These are phyloP conservation scores for Melanotaenia maccullochi DNA, from an alignment of 2,797 vertebrate species.

Conservation along the genomic window DNA sequence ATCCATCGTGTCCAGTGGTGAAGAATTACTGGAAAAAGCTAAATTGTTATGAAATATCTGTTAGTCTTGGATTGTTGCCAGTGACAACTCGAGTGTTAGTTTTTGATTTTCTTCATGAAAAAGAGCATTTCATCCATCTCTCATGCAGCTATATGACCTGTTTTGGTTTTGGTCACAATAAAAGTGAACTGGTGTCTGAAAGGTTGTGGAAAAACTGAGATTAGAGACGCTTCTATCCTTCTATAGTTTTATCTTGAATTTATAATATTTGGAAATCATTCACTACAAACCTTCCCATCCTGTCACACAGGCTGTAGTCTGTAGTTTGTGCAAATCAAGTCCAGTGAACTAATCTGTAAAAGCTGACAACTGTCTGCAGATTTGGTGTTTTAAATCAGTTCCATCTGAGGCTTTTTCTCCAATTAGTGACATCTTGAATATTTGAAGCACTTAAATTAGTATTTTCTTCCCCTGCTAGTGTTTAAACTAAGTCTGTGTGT, in stretches of 20 bases:
- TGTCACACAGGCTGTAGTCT: too few relatives aligned
- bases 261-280: too few relatives aligned
- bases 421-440: not conserved
- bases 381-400: too few relatives aligned
- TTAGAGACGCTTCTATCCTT: not conserved
- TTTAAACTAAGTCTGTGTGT: not conserved
- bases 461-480: not conserved
- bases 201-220: not conserved
- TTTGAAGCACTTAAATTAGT: not conserved
- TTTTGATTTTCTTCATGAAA: not conserved
- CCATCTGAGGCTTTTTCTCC: too few relatives aligned
- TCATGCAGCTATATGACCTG: not conserved
- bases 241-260: not conserved
- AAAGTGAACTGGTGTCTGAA: not conserved
- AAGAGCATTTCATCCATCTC: not conserved
- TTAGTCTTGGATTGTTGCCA: constrained; percentile 42
- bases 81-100: not conserved
- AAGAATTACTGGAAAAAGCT: not conserved
- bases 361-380: too few relatives aligned
- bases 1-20: not conserved
- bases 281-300: too few relatives aligned
- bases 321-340: too few relatives aligned
- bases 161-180: not conserved
- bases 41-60: not conserved
- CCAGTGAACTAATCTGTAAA: too few relatives aligned